A percentile compares a stretch with the other conserved stretches of the same genome.
These are phyloP conservation scores for Macrotis lagotis DNA, from an alignment of 2,113 vertebrate species.

Conservation along the genomic window DNA sequence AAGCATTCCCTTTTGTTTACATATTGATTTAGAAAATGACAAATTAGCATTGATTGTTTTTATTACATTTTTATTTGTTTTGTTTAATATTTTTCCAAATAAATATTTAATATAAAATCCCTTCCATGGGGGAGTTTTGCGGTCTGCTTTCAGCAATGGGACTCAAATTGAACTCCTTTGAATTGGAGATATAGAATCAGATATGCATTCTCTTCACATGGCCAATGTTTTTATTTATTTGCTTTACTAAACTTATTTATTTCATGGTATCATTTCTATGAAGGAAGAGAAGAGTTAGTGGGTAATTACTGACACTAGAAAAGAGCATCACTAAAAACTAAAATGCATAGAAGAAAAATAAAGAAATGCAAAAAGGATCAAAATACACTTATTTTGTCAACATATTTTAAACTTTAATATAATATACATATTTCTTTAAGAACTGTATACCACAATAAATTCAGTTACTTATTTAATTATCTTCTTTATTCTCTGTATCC, in stretches of 20 bases:
- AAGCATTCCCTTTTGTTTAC: background rate
- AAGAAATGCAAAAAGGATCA: too few relatives aligned
- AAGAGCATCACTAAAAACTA: background rate
- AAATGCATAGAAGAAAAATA: background rate
- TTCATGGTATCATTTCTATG: background rate
- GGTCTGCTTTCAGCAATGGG: background rate
- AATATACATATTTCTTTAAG: background rate
- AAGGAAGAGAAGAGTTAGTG: background rate
- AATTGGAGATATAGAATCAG: background rate
- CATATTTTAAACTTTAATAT: background rate
- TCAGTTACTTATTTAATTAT: background rate
- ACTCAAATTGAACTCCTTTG: background rate
- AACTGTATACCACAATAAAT: background rate
- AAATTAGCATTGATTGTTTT: background rate
- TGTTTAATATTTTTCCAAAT: background rate
- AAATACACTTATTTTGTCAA: background rate
- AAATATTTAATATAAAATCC: background rate
- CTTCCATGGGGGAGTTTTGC: background rate
- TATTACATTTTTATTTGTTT: background rate
- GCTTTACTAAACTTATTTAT: background rate
- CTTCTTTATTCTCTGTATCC: background rate
- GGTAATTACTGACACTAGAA: background rate
- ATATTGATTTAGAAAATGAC: background rate
- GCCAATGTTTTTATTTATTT: background rate
- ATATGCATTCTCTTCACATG: background rate